Evolutionary conservation across 2,888 invertebrate species (phyloP), one percentile per base, ranked within the genome.

Genomic region (Brachyptera risi): DNA sequence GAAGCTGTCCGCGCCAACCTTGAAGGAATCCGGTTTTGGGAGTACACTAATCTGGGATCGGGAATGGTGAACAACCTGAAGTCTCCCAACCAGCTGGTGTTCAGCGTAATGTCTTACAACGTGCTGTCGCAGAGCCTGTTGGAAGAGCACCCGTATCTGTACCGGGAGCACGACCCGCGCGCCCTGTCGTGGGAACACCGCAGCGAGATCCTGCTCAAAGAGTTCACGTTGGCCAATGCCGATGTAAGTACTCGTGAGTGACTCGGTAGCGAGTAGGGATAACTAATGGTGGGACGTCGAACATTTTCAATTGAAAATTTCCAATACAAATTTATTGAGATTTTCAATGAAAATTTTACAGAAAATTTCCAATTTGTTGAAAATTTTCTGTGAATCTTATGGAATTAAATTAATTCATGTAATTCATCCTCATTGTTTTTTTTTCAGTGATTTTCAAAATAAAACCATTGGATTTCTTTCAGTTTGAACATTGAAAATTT

Each of bases 81-180:
- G 19, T 19, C 21, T 17, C 31, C 5, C 31, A 3, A 17, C 3
- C 17, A 35, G 17, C 19, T 37, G 4, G 13, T 9, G 9, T 86
- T 93, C 69, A 85, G 82, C 63, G 74, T 95, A 26, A 78, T 94
- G 73, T 89, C 89, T 0, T 96, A 94, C 74, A 96, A 97, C 74
- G 87, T 96, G 26, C 76, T 96, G 61, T 88, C 95, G 0, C 96
- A 96, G 75, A 83, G 86, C 68, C 78, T 96, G 42, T 71, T 96
- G 58, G 82, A 87, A 65, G 78, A 80, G 65, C 91, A 96, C 71
- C 75, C 80, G 0, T 79, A 88, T 70, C 76, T 96, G 13, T 96
- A 96, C 71, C 75, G 73, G 19, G 69, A 77, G 1, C 87, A 88
- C 68, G 72, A 82, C 31, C 73, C 76, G 4, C 66, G 73, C 0